Conservation (phyloP, 2,797 vertebrate species). For the Acipenser transmontanus region DNA sequence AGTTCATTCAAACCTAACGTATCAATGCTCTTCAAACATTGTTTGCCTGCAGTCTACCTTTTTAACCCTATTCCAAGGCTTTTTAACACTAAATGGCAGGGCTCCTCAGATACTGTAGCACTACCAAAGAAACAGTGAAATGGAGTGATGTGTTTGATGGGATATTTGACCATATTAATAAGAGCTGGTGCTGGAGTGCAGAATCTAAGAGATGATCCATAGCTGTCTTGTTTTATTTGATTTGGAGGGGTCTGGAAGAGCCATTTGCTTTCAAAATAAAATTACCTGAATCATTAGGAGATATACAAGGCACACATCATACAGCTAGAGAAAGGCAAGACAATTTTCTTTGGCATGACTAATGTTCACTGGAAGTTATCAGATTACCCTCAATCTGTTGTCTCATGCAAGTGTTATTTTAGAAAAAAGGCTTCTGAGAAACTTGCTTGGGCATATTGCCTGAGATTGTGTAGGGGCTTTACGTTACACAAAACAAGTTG, state of each 20-base stretch:
- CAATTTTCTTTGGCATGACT: slow-evolving; percentile 41
- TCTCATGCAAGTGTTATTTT: slow-evolving; percentile 30
- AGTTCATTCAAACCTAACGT: too few relatives aligned
- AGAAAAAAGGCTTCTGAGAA: too few relatives aligned
- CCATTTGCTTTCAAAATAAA: slow-evolving; percentile 32
- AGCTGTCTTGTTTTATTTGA: slow-evolving; percentile 37
- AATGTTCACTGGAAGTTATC: slow-evolving; percentile 50
- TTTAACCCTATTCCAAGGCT: too few relatives aligned
- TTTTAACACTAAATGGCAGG: too few relatives aligned
- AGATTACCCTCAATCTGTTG: slow-evolving; percentile 49
- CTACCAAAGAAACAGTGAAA: not conserved
- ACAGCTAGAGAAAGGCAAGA: slow-evolving; percentile 39
- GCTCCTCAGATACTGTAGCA: too few relatives aligned
- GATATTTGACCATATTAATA: slow-evolving; percentile 1
- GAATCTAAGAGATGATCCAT: slow-evolving; percentile 34
- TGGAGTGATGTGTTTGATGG: not conserved
- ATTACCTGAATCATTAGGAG: slow-evolving; percentile 37
- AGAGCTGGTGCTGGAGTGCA: not conserved
- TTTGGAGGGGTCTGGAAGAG: slow-evolving; percentile 33
- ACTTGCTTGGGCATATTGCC: too few relatives aligned
- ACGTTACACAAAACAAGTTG: too few relatives aligned
- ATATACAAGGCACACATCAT: slow-evolving; percentile 32
- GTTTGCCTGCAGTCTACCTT: too few relatives aligned
- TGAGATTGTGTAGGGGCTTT: too few relatives aligned
- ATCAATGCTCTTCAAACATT: too few relatives aligned